phyloP scores from a whole-genome alignment of 1,140 invertebrate species.

The Drosophila novamexicana region DNA sequence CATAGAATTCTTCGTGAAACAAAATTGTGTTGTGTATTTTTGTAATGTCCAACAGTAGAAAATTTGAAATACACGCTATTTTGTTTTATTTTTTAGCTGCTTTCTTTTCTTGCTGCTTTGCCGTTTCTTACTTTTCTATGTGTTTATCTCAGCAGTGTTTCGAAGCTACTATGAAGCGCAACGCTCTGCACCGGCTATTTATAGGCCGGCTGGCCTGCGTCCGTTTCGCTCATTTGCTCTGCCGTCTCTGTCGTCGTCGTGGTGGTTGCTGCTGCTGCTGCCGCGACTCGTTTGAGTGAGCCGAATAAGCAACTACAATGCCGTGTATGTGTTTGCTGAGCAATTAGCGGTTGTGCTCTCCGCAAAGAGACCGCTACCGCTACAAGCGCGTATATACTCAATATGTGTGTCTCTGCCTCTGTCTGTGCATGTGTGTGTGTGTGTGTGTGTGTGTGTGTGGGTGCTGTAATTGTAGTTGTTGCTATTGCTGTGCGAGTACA shows the following conservation, averaged over 20 bases:
- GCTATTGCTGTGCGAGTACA: constrained; percentile 36
- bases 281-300: constrained; percentile 21
- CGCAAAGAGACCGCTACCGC: constrained; percentile 56
- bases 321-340: constrained; percentile 50
- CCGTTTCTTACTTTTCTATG: constrained; percentile 47
- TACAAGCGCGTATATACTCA: constrained; percentile 23
- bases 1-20: constrained; percentile 83
- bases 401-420: background rate
- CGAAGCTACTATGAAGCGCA: constrained; percentile 80
- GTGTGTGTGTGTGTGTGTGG: constrained; percentile 23
- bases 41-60: constrained; percentile 59
- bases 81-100: constrained; percentile 39
- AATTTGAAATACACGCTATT: constrained; percentile 66
- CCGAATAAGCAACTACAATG: constrained; percentile 16
- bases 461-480: constrained; percentile 45
- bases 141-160: constrained; percentile 76
- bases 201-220: constrained; percentile 46
- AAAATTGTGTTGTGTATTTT: constrained; percentile 39
- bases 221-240: constrained; percentile 11
- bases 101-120: constrained; percentile 51
- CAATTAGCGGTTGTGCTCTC: constrained; percentile 56
- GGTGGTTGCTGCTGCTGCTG: constrained; percentile 11
- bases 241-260: background rate
- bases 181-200: constrained; percentile 55
- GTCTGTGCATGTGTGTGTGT: background rate